Conservation (phyloP, 2,888 invertebrate species). For the Ectemnius cavifrons region DNA sequence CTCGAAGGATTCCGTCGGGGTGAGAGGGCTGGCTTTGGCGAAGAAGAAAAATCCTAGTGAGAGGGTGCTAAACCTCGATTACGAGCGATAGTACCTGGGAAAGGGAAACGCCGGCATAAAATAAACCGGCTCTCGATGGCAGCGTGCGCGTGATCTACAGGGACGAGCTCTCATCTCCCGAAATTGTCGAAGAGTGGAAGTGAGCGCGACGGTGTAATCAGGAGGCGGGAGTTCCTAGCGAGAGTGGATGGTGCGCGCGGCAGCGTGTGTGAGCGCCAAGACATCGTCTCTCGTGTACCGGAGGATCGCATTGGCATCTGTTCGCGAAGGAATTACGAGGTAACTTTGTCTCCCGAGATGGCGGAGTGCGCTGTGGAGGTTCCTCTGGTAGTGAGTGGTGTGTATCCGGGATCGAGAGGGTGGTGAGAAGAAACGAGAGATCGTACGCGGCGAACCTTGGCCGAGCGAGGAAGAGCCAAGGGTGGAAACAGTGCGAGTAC, state of each 20-base stretch:
- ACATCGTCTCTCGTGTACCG: constrained; percentile 56
- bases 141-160: constrained; percentile 19
- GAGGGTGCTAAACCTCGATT: neutral
- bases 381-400: constrained; percentile 69
- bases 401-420: constrained; percentile 43
- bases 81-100: neutral
- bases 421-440: constrained; percentile 46
- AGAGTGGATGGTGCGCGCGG: constrained; percentile 3
- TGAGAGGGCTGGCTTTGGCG: neutral
- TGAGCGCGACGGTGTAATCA: constrained; percentile 36
- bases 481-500: constrained; percentile 22
- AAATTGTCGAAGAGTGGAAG: neutral
- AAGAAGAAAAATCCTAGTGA: constrained; percentile 17
- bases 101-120: constrained; percentile 14
- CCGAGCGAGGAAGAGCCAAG: neutral
- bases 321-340: constrained; percentile 77
- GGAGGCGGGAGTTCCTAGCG: constrained; percentile 28
- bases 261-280: neutral
- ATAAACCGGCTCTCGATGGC: neutral
- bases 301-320: constrained; percentile 75
- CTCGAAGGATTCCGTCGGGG: constrained; percentile 17
- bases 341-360: constrained; percentile 77
- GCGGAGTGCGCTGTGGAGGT: constrained; percentile 61
- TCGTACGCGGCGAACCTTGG: constrained; percentile 7
- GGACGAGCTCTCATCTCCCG: constrained; percentile 8